phyloP scores from a whole-genome alignment of 2,113 vertebrate species.

The Gnathonemus echidnorhynchus region DNA sequence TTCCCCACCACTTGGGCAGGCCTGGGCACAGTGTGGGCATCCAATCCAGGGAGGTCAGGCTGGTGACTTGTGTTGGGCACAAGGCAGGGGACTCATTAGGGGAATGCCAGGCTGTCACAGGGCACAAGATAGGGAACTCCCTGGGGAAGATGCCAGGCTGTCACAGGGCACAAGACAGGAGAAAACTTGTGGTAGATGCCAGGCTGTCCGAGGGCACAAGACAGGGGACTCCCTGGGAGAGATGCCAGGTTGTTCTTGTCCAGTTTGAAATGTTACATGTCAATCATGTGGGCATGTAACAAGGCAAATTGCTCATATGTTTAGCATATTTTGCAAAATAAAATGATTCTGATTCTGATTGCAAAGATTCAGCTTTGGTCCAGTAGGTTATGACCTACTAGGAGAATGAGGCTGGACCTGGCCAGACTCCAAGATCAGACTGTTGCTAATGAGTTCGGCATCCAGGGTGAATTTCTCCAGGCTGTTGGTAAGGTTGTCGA shows the following conservation, averaged over 20 bases:
- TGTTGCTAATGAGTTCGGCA: neutral
- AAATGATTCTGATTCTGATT: neutral
- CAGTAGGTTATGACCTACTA: neutral
- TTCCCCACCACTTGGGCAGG: no score
- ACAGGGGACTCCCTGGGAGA: no score
- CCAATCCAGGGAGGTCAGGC: no score
- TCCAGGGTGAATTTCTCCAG: neutral
- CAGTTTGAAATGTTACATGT: no score
- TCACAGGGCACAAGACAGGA: neutral
- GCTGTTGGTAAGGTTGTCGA: neutral
- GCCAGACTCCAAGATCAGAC: neutral
- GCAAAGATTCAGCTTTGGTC: neutral
- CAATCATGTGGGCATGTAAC: no score
- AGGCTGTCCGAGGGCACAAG: no score
- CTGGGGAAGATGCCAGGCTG: neutral
- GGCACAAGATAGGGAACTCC: neutral
- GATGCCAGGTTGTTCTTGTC: no score
- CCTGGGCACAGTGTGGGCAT: no score
- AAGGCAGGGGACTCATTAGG: neutral
- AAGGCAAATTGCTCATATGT: no score
- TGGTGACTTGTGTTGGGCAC: neutral
- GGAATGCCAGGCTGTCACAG: neutral
- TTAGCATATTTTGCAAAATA: neutral
- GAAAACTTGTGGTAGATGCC: neutral
- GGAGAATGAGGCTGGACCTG: neutral